Evolutionary conservation across 1,140 invertebrate genomes (phyloP).

Genomic region (Ceratoteleas bidentatus): DNA sequence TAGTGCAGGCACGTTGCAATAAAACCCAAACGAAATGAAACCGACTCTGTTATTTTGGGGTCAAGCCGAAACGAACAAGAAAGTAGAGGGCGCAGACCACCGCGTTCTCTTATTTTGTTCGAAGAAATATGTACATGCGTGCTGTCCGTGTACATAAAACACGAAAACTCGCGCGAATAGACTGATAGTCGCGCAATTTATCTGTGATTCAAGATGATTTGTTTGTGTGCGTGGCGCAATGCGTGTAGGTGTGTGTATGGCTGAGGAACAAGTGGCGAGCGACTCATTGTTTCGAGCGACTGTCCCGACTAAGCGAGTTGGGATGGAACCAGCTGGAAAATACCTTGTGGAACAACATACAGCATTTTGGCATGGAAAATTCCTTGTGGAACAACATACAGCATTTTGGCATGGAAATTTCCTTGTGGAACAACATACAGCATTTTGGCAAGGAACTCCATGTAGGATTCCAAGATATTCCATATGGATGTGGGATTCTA

Average conservation of each 20-base stretch:
- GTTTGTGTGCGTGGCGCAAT: conserved; percentile 68
- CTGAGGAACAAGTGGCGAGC: conserved; percentile 31
- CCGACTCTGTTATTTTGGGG: conserved; percentile 2
- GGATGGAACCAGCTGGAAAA: conserved; percentile 5
- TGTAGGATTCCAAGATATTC: no score
- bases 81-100: conserved; percentile 30
- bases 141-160: conserved; percentile 48
- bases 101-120: conserved; percentile 51
- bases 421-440: no score
- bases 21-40: conserved; percentile 28
- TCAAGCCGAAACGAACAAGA: conserved; percentile 8
- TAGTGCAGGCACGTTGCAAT: conserved; percentile 24
- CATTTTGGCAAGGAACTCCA: no score
- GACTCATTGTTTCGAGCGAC: conserved; percentile 11
- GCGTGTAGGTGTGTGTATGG: conserved; percentile 45
- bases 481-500: no score
- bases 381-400: no score
- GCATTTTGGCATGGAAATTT: no score
- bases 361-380: no score
- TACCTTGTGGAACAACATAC: no score
- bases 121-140: conserved; percentile 37
- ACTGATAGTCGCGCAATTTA: conserved; percentile 72
- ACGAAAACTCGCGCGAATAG: conserved; percentile 61
- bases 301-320: conserved; percentile 11
- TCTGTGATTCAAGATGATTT: conserved; percentile 79